Percentiles rank a stretch among this genome's conserved stretches.
Evolutionary conservation across 2,888 invertebrate genomes (phyloP).

Genomic region (Melinaea menophilus): DNA sequence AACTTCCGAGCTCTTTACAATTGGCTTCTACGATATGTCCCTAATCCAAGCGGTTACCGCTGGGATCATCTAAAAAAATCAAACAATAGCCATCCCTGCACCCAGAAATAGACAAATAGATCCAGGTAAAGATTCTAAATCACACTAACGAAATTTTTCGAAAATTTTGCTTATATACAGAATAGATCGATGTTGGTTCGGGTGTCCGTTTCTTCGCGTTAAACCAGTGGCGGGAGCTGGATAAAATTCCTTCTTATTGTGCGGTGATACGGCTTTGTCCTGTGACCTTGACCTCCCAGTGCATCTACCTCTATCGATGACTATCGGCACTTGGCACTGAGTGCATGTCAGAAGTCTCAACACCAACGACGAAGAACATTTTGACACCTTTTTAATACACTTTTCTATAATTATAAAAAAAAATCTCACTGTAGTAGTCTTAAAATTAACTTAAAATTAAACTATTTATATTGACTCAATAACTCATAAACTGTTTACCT

Average conservation of each 20-base stretch:
- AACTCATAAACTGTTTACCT: too few species aligned
- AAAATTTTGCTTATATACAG: conserved; percentile 37
- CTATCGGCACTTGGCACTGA: conserved; percentile 58
- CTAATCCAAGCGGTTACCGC: too few species aligned
- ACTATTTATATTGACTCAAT: too few species aligned
- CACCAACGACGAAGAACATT: conserved; percentile 58
- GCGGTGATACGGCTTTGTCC: conserved; percentile 26
- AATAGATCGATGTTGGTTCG: conserved; percentile 12
- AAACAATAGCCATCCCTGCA: conserved; percentile 12
- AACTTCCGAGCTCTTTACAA: too few species aligned
- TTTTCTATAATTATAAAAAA: neutral
- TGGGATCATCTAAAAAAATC: conserved; percentile 8
- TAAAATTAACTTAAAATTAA: too few species aligned
- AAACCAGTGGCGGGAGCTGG: conserved; percentile 63
- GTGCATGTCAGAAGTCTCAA: conserved; percentile 56
- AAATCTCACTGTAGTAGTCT: too few species aligned
- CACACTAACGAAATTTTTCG: conserved; percentile 53
- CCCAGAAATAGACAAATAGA: conserved; percentile 49
- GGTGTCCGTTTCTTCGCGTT: conserved; percentile 72
- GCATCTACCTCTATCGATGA: conserved; percentile 60
- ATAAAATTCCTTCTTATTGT: conserved; percentile 40
- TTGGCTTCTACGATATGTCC: too few species aligned
- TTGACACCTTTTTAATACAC: conserved; percentile 59
- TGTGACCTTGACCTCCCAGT: conserved; percentile 45
- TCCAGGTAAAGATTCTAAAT: conserved; percentile 57